Base-by-base conservation (phyloP, 2,113 vertebrate genomes). In the Strix uralensis region DNA sequence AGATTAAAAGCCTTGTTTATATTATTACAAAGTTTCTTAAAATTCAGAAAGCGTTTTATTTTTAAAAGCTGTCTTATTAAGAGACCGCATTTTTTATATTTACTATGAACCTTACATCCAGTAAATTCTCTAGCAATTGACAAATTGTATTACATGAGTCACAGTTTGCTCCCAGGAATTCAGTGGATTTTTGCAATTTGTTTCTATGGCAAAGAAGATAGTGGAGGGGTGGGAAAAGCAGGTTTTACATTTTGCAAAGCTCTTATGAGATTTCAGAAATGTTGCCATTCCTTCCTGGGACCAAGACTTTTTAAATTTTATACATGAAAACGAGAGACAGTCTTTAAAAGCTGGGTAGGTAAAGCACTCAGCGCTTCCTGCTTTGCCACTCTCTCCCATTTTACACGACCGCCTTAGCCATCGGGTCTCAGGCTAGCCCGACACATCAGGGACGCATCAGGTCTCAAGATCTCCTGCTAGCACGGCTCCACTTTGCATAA, bases 11-110 rank as follows among this genome's bases (percentile, higher is more conserved):
- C 55, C 77, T 88, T 85, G 69, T 73, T 95, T 71, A 90, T 74
- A 88, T 84, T 87, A 95, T 92, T 88, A 89, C 42, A 52, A 91
- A 96, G 74, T 92, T 97, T 92, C 75, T 93, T 92, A 95, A 88
- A 81, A 94, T 90, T 93, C 94, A 88, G 69, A 72, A 88, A 92
- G 52, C 1, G 0, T 80, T 92, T 90, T 78, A 91, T 92, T 94
- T 88, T 74, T 63, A 86, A 93, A 93, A 92, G 63, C 88, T 81
- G 69, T 36, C 91, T 36, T 86, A 72, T 82, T 71, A 85, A 78
- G 69, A 87, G 61, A 67, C 30, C 0, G 0, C 19, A 19, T 66
- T 80, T 85, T 91, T 78, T 54, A 62, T 40, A 66, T 36, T 75
- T 62, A 47, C 5, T 65, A 47, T 14, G 59, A 93, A 58, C 63